Percentiles rank a stretch among this genome's conserved stretches.
Evolutionary conservation across 2,113 vertebrate species (phyloP).

Genomic region (Equus przewalskii): DNA sequence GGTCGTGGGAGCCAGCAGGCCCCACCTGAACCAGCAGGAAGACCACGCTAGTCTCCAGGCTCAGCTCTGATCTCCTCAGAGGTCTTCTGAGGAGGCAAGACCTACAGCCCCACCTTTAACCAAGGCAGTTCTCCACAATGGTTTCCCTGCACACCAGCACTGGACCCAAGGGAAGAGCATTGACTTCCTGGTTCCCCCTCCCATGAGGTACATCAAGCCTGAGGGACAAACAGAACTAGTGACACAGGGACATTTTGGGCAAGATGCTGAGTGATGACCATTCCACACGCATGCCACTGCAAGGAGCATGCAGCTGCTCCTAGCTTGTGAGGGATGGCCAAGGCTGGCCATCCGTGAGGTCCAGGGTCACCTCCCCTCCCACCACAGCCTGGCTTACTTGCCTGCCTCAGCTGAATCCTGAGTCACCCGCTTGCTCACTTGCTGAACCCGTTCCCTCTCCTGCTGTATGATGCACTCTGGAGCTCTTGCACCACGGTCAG

Average conservation of each 20-base stretch:
- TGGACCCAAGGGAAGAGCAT: neutral
- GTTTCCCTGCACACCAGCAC: neutral
- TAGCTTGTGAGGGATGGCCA: neutral
- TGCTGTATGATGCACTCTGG: no score
- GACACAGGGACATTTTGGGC: neutral
- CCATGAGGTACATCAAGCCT: neutral
- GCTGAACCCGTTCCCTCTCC: no score
- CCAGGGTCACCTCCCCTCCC: neutral
- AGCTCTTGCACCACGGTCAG: neutral
- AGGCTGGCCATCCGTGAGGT: neutral
- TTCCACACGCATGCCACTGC: no score
- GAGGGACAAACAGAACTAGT: neutral
- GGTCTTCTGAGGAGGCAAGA: neutral
- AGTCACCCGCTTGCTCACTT: no score
- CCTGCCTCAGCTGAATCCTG: neutral
- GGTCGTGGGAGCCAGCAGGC: neutral
- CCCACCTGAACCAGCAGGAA: neutral
- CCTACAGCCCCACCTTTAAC: neutral
- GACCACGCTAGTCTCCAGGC: neutral
- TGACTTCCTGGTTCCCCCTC: neutral
- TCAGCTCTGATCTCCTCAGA: neutral
- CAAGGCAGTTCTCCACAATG: neutral
- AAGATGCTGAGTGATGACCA: neutral
- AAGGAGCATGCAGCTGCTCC: neutral
- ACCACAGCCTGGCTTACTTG: fast-evolving